A percentile compares a stretch with the other conserved stretches of the same genome.
phyloP scores from a whole-genome alignment of 2,888 invertebrate genomes.

The Ectobius pallidus region DNA sequence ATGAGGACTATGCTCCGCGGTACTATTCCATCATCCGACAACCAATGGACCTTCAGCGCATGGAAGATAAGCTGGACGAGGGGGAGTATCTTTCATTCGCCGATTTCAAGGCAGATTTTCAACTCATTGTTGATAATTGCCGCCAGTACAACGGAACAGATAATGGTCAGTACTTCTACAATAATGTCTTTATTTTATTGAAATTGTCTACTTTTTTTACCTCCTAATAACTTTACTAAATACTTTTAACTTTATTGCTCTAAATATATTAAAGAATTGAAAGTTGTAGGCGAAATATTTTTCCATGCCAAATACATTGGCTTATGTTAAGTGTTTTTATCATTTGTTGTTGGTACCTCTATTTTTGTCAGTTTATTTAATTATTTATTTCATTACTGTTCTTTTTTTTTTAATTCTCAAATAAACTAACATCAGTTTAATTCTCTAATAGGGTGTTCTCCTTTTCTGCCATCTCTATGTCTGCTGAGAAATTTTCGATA shows the following conservation, averaged over 20 bases:
- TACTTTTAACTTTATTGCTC: not conserved
- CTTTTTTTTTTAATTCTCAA: too few relatives aligned
- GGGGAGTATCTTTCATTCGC: conserved; percentile 79
- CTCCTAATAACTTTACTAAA: not conserved
- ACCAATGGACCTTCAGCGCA: conserved; percentile 87
- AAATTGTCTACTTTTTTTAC: conserved; percentile 12
- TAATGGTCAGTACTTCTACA: conserved; percentile 74
- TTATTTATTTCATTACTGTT: too few relatives aligned
- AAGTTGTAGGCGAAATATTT: too few relatives aligned
- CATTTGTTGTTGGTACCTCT: too few relatives aligned
- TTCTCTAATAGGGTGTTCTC: too few relatives aligned
- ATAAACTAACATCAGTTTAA: too few relatives aligned
- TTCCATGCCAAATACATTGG: too few relatives aligned
- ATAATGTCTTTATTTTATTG: not conserved
- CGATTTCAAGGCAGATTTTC: conserved; percentile 87
- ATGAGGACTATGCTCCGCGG: conserved; percentile 86
- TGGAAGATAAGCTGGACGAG: conserved; percentile 85
- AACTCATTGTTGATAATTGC: conserved; percentile 91
- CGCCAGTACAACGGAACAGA: conserved; percentile 90
- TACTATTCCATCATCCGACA: conserved; percentile 66
- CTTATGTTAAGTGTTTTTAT: too few relatives aligned
- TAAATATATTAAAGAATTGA: too few relatives aligned
- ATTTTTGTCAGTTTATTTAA: too few relatives aligned
- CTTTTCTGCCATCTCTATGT: too few relatives aligned
- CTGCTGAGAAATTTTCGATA: too few relatives aligned